Conservation (phyloP, 2,888 invertebrate genomes). For the Suillia variegata region DNA sequence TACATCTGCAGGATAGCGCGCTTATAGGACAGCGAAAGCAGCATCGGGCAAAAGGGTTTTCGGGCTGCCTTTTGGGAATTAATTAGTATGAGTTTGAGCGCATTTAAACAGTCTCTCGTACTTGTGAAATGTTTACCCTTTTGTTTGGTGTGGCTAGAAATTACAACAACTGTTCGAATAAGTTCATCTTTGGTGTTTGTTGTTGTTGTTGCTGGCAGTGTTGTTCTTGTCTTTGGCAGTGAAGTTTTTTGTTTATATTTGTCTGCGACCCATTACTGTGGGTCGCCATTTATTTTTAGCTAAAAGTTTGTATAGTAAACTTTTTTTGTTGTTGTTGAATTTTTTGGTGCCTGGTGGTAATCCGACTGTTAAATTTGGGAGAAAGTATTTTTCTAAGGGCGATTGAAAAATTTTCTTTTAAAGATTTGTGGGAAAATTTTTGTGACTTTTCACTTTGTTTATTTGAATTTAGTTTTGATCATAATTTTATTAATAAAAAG, state of each 20-base stretch:
- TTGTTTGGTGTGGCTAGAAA: slow-evolving; percentile 43
- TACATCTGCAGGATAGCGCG: not conserved
- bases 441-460: too few relatives aligned
- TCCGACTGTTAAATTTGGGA: too few relatives aligned
- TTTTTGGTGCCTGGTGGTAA: too few relatives aligned
- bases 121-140: slow-evolving; percentile 50
- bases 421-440: too few relatives aligned
- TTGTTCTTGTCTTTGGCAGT: slow-evolving; percentile 15
- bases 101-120: not conserved
- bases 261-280: slow-evolving; percentile 47
- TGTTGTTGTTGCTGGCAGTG: slow-evolving; percentile 16
- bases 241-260: slow-evolving; percentile 32
- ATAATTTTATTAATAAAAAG: too few relatives aligned
- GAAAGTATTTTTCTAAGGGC: too few relatives aligned
- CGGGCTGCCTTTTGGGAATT: slow-evolving; percentile 49
- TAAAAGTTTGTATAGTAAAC: too few relatives aligned
- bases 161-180: slow-evolving; percentile 52
- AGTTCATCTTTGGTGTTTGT: slow-evolving; percentile 17
- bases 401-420: too few relatives aligned
- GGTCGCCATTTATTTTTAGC: slow-evolving; percentile 24
- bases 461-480: too few relatives aligned
- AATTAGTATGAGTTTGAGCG: slow-evolving; percentile 37
- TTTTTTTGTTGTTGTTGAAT: too few relatives aligned
- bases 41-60: not conserved
- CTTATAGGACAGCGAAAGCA: slow-evolving; percentile 30